Percentiles rank a stretch among this genome's conserved stretches.
phyloP scores from a whole-genome alignment of 2,888 invertebrate species.

The Autographa pulchrina region DNA sequence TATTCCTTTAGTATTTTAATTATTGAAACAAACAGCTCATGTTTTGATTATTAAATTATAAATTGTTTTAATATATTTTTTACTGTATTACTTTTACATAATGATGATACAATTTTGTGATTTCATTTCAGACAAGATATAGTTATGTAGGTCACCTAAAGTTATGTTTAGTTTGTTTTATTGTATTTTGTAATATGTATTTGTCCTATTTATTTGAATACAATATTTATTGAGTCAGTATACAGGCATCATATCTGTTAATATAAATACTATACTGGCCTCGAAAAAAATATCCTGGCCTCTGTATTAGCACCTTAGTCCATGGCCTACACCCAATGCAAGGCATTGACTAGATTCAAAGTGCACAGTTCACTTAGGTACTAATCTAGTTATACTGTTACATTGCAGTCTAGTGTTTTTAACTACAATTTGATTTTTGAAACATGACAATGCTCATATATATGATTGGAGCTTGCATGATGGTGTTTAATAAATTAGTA shows the following conservation, averaged over 20 bases:
- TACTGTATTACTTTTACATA: conserved; percentile 41
- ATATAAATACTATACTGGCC: conserved; percentile 24
- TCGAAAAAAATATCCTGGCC: conserved; percentile 14
- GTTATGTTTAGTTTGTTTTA: conserved; percentile 23
- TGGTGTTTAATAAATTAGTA: conserved; percentile 41
- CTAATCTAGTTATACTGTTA: conserved; percentile 41
- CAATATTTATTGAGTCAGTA: conserved; percentile 37
- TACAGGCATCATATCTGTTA: conserved; percentile 32
- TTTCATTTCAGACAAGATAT: conserved; percentile 44
- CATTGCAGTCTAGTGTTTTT: conserved; percentile 29
- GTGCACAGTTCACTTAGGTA: conserved; percentile 47
- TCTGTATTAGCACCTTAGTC: conserved; percentile 34
- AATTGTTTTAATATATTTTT: conserved; percentile 58
- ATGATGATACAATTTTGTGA: conserved; percentile 33
- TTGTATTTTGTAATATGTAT: conserved; percentile 12
- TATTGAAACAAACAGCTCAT: conserved; percentile 45
- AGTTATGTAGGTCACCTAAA: conserved; percentile 16
- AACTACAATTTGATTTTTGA: conserved; percentile 25
- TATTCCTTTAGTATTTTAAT: conserved; percentile 44
- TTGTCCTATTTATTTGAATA: conserved; percentile 22
- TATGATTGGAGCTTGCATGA: conserved; percentile 37
- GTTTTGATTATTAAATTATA: conserved; percentile 53
- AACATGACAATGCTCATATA: conserved; percentile 48
- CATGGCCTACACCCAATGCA: conserved; percentile 47
- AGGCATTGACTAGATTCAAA: conserved; percentile 35